Base-by-base conservation (phyloP, 2,888 invertebrate species). In the Drosophila sordidapex region DNA sequence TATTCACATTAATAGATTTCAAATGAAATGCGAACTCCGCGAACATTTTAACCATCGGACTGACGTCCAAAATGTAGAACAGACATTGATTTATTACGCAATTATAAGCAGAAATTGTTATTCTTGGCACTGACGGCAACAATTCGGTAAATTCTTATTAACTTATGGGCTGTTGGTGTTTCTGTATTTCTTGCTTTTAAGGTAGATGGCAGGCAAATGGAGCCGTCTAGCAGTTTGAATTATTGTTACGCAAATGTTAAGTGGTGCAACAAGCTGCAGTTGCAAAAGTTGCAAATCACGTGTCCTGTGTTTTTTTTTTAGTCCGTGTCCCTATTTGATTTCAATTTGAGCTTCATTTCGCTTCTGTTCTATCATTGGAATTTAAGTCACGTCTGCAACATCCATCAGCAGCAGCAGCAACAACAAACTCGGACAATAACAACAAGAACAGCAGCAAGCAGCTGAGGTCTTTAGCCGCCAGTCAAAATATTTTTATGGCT, bases 1-100 rank as follows among this genome's bases (percentile, higher is more conserved):
- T 83, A 83, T 82, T 83, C 76, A 75, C 51, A 61, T 66, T 80
- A 77, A 74, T 61, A 52, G 68, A 61, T 52, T 43, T 59, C 27
- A 51, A n/a, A 31, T 66, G 63, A 53, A 66, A 66, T 65, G 59
- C 54, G 63, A 68, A 64, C 48, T 52, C 43, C 27, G 64, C 38
- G 59, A 74, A 80, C 33, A 62, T 43, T 66, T 71, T 15, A 58
- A 53, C 29, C 49, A 64, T 68, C 69, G 49, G 62, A 70, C 80
- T 74, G 85, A 79, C 74, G 63, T 65, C 56, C 68, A 77, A 83
- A 89, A 80, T 80, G 78, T 80, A 62, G 80, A 80, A 31, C 72
- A 82, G 85, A 76, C 85, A 76, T 87, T 86, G 89, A 86, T 89
- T 89, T 84, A 89, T 87, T 68, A 71, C 68, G 74, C 74, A 85